Evolutionary conservation across 2,888 invertebrate genomes (phyloP).

Genomic region (Ischnus inquisitorius): DNA sequence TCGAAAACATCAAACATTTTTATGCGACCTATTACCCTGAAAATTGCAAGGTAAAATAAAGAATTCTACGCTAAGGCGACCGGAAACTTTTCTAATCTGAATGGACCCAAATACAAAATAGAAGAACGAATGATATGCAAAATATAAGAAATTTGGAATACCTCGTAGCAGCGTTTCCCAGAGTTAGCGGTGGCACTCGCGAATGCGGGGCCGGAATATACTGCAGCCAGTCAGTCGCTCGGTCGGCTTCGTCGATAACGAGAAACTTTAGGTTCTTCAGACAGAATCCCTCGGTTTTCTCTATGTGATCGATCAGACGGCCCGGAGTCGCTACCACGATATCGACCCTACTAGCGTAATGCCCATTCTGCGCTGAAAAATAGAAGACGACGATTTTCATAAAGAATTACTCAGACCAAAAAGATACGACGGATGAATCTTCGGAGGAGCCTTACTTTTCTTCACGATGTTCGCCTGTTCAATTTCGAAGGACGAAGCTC

Average conservation of each 20-base stretch:
- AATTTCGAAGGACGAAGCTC: conserved; percentile 89
- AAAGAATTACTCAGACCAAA: conserved; percentile 13
- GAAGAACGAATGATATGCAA: too few relatives aligned
- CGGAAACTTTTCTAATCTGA: too few relatives aligned
- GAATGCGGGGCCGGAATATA: conserved; percentile 86
- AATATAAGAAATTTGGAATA: conserved; percentile 56
- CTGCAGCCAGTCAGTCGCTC: conserved; percentile 96
- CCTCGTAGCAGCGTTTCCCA: conserved; percentile 83
- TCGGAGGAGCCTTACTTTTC: conserved; percentile 71
- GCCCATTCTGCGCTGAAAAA: conserved; percentile 79
- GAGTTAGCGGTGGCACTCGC: conserved; percentile 86
- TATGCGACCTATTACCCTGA: too few relatives aligned
- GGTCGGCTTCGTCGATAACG: conserved; percentile 98
- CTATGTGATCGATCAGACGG: conserved; percentile 96
- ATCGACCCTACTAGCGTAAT: conserved; percentile 90
- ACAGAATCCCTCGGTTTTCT: conserved; percentile 92
- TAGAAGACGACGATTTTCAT: conserved; percentile 48
- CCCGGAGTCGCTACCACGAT: conserved; percentile 98
- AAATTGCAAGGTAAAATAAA: too few relatives aligned
- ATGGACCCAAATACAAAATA: too few relatives aligned
- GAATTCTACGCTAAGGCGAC: too few relatives aligned
- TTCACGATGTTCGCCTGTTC: conserved; percentile 90
- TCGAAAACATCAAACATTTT: too few relatives aligned
- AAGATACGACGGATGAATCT: conserved; percentile 67
- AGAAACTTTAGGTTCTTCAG: conserved; percentile 91